Conservation (phyloP, 64 coral and sea anemone genomes). For the Dendronephthya gigantea region DNA sequence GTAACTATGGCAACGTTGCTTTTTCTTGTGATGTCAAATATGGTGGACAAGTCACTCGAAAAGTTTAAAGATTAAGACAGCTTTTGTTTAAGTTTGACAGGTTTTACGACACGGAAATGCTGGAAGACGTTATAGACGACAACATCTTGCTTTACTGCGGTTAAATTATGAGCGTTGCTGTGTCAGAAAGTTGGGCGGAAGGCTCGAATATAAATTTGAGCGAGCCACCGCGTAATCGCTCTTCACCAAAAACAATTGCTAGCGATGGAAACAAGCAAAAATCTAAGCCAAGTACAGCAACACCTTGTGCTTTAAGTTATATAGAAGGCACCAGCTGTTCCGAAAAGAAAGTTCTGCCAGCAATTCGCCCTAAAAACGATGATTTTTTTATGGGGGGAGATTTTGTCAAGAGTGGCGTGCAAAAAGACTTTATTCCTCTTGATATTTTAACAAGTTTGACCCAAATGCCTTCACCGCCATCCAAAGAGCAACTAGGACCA, state of each 20-base stretch:
- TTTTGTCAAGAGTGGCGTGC: background rate
- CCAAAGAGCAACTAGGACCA: conserved; percentile 68
- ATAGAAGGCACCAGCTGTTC: background rate
- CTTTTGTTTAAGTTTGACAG: background rate
- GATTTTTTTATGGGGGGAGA: background rate
- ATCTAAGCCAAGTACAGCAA: background rate
- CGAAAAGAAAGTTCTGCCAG: background rate
- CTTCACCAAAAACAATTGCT: background rate
- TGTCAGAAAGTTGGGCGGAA: background rate
- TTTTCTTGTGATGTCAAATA: background rate
- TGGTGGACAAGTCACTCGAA: background rate
- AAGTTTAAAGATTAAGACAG: background rate
- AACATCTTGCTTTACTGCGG: background rate
- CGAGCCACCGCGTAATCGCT: background rate
- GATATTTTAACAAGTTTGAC: conserved; percentile 97
- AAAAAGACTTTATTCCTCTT: conserved; percentile 83
- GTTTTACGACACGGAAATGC: background rate
- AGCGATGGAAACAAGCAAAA: background rate
- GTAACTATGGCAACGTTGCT: background rate
- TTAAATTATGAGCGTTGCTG: background rate
- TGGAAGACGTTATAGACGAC: background rate
- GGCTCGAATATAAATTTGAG: background rate
- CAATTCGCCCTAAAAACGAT: background rate
- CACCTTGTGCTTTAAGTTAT: background rate
- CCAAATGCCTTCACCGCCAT: conserved; percentile 59